Percentiles rank a stretch among this genome's conserved stretches.
These are phyloP conservation scores for Dicrostonyx torquatus DNA, from an alignment of 2,797 vertebrate species.

Conservation along the genomic window DNA sequence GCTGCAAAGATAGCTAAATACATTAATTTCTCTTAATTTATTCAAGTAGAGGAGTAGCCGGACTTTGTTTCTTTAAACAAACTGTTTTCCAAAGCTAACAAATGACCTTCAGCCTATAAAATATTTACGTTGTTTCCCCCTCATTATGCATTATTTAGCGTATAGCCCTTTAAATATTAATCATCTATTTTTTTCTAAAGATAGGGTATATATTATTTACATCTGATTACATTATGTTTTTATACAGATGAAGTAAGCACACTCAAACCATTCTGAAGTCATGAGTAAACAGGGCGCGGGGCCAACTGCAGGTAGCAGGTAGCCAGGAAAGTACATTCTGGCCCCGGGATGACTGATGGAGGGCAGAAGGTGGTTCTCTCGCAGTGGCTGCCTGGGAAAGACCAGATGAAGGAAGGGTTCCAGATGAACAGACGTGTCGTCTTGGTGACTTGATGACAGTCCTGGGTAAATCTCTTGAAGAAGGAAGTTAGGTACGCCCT, in stretches of 20 bases:
- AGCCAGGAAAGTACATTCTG: neutral
- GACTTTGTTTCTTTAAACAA: conserved; percentile 65
- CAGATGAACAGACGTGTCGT: neutral
- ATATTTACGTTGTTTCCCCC: conserved; percentile 74
- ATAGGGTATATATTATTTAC: conserved; percentile 79
- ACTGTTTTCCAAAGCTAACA: conserved; percentile 71
- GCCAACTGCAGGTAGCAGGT: neutral
- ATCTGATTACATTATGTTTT: conserved; percentile 63
- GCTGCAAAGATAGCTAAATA: neutral
- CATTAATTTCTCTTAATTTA: conserved; percentile 1
- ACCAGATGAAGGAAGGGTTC: neutral
- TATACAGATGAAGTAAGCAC: conserved; percentile 41
- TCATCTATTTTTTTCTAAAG: conserved; percentile 70
- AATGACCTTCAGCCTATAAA: conserved; percentile 76
- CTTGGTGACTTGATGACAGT: neutral
- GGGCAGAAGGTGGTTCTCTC: neutral
- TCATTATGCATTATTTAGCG: conserved; percentile 78
- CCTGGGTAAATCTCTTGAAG: neutral
- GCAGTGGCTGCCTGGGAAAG: neutral
- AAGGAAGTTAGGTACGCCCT: neutral
- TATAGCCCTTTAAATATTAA: conserved; percentile 79
- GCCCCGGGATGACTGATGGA: neutral
- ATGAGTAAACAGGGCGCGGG: neutral
- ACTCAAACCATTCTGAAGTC: conserved; percentile 48
- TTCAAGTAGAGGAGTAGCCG: neutral